A percentile compares a stretch with the other conserved stretches of the same genome.
Conservation (phyloP, 2,797 vertebrate genomes). For the Fratercula arctica region DNA sequence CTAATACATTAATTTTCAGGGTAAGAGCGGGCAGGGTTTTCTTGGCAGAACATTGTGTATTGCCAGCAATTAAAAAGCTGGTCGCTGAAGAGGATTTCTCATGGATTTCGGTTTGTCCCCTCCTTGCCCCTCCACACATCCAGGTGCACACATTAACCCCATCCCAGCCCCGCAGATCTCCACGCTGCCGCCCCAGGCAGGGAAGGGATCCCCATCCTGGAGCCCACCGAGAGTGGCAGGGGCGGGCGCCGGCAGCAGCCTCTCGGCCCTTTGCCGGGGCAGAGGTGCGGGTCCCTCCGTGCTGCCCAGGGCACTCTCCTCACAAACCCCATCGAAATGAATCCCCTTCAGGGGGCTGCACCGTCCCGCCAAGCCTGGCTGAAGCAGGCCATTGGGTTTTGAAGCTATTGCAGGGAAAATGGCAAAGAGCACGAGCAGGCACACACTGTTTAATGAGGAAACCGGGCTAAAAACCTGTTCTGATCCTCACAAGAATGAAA, state of each 20-base stretch:
- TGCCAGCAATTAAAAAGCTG: not conserved
- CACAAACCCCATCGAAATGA: not conserved
- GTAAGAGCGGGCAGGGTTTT: not conserved
- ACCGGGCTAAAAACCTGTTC: not conserved
- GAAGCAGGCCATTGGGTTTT: not conserved
- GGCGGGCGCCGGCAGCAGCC: not conserved
- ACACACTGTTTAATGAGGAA: not conserved
- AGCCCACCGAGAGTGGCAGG: rapidly evolving
- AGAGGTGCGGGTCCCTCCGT: rapidly evolving
- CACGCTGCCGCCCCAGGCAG: not conserved
- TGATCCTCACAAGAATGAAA: not conserved
- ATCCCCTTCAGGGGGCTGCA: not conserved
- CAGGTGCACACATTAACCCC: rapidly evolving
- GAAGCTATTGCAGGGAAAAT: not conserved
- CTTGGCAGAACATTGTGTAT: not conserved
- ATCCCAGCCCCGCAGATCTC: rapidly evolving
- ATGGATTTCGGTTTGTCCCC: not conserved
- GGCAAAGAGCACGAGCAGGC: not conserved
- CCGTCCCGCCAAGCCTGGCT: not conserved
- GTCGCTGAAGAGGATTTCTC: not conserved
- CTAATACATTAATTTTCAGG: not conserved
- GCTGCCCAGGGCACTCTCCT: not conserved
- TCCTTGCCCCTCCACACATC: not conserved
- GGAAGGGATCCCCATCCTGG: no score
- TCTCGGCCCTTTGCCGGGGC: not conserved